phyloP scores from a whole-genome alignment of 2,888 invertebrate genomes.

The Leucania comma region DNA sequence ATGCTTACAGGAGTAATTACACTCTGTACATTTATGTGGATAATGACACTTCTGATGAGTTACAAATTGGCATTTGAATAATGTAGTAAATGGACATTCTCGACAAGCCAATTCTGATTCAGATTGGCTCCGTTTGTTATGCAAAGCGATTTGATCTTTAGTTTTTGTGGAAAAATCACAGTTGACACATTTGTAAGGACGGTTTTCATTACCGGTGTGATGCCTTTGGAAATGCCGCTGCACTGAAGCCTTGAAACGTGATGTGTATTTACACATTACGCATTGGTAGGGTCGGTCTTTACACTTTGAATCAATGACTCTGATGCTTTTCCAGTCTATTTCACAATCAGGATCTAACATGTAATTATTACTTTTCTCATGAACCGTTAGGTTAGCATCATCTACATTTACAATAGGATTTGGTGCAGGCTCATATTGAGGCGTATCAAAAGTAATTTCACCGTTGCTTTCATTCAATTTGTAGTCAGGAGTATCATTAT shows the following conservation, averaged over 20 bases:
- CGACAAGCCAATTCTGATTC: conserved; percentile 66
- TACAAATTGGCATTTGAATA: conserved; percentile 77
- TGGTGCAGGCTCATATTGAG: not conserved
- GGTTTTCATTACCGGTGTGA: conserved; percentile 74
- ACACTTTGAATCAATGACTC: conserved; percentile 73
- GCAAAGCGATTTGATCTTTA: conserved; percentile 81
- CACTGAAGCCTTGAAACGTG: conserved; percentile 81
- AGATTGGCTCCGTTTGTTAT: conserved; percentile 79
- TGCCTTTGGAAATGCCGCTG: conserved; percentile 82
- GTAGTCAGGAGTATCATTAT: conserved; percentile 43
- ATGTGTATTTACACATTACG: conserved; percentile 75
- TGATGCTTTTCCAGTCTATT: conserved; percentile 78
- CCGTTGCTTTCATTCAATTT: conserved; percentile 23
- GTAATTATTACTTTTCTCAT: conserved; percentile 70
- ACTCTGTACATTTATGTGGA: conserved; percentile 74
- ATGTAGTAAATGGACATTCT: conserved; percentile 72
- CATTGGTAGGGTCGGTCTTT: conserved; percentile 79
- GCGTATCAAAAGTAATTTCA: not conserved
- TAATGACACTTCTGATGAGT: conserved; percentile 81
- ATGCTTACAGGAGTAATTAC: conserved; percentile 75
- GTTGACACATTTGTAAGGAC: conserved; percentile 80
- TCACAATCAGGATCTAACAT: conserved; percentile 72
- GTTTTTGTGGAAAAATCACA: conserved; percentile 84
- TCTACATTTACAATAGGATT: conserved; percentile 3
- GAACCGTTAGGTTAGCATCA: conserved; percentile 25